Evolutionary conservation across 2,888 invertebrate species (phyloP).

Genomic region (Polylopha cassiicola): DNA sequence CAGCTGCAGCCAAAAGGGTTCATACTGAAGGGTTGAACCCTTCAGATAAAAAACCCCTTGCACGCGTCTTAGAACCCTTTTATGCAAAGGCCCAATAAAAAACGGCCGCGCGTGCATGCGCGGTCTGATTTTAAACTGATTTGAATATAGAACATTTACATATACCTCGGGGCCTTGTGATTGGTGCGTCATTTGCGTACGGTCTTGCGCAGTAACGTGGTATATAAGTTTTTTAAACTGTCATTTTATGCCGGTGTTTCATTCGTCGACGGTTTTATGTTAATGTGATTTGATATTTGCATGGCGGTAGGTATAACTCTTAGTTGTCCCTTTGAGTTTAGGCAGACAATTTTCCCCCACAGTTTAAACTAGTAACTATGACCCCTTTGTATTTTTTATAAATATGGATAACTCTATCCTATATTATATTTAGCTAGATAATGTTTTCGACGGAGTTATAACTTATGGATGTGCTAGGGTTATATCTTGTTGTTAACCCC

Average conservation of each 20-base stretch:
- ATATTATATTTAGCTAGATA: too few species aligned
- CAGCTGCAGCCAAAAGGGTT: conserved; percentile 66
- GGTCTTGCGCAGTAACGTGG: conserved; percentile 54
- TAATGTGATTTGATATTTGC: conserved; percentile 9
- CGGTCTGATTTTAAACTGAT: conserved; percentile 73
- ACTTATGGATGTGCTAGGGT: too few species aligned
- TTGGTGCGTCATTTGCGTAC: conserved; percentile 60
- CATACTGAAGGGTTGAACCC: conserved; percentile 60
- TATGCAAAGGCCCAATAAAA: conserved; percentile 70
- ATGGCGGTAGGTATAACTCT: too few species aligned
- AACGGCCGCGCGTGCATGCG: conserved; percentile 69
- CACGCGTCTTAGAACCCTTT: conserved; percentile 43
- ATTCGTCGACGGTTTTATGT: conserved; percentile 46
- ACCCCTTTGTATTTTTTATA: too few species aligned
- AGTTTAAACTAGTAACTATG: too few species aligned
- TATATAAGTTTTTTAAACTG: conserved; percentile 51
- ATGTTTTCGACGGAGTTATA: too few species aligned
- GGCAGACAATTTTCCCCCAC: too few species aligned
- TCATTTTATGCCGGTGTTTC: conserved; percentile 46
- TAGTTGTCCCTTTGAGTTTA: too few species aligned
- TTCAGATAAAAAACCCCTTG: conserved; percentile 27
- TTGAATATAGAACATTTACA: conserved; percentile 74
- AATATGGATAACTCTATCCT: too few species aligned
- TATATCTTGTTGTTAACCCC: too few species aligned
- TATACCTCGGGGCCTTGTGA: conserved; percentile 45